Evolutionary conservation across 1,140 invertebrate genomes (phyloP), one percentile per base, ranked within the genome.

Genomic region (Trissolcus basalis): DNA sequence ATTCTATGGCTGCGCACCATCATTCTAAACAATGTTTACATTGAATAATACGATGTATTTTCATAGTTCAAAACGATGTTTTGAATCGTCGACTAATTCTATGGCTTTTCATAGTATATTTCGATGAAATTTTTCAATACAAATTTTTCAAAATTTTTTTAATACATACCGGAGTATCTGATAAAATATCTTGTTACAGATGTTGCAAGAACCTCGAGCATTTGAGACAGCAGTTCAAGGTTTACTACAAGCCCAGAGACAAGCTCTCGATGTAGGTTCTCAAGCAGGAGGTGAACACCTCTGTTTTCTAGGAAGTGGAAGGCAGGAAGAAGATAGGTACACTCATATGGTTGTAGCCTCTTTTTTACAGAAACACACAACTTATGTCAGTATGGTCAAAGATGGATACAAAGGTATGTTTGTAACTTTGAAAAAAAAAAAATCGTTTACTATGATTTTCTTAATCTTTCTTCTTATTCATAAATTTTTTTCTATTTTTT

Each of bases 301-400:
- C 48, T 99, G 97, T 86, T 99, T 99, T 86, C 92, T 99, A 78
- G 98, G 98, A 50, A 98, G 96, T 79, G 98, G 98, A 4, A 91
- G 96, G 33, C 93, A 96, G 80, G 96, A 98, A 83, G 97, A 98
- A 88, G 98, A 99, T 86, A 95, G 95, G 82, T 98, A 97, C 86
- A 96, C 98, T 4, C 95, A 98, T 82, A 99, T 99, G 98, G 97
- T 99, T 19, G 95, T 99, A 8, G 96, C 97, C 7, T 96, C 96
- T 61, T 99, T 99, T 88, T 90, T 99, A 36, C 97, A 99, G 87
- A 95, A 96, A 85, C 95, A 97, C 82, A 96, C 94, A 0, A 93
- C 94, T 74, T 97, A 96, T 87, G 95, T 99, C 19, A 97, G 96
- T 60, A 92, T 98, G 87, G 91, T 98, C 8, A 93, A 93, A 77